Evolutionary conservation across 2,888 invertebrate genomes (phyloP).

Genomic region (Drosophila atripex): DNA sequence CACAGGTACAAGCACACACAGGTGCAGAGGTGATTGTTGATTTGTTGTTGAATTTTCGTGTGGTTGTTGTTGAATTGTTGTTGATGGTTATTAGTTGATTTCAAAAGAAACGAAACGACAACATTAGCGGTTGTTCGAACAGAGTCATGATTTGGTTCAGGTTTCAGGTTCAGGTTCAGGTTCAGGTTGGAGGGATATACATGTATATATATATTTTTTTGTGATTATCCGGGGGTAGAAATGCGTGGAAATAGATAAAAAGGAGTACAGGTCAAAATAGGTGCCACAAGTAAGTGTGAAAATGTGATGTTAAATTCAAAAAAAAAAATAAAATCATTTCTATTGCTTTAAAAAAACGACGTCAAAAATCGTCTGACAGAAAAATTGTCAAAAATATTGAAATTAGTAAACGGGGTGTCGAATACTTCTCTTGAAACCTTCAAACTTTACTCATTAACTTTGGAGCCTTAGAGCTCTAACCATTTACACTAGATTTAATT

Average conservation of each 20-base stretch:
- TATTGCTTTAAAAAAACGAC: constrained; percentile 9
- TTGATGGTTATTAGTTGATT: constrained; percentile 49
- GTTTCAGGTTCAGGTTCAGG: constrained; percentile 18
- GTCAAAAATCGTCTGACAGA: neutral
- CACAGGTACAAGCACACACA: constrained; percentile 26
- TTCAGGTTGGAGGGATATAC: constrained; percentile 1
- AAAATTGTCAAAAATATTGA: constrained; percentile 3
- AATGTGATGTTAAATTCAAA: constrained; percentile 6
- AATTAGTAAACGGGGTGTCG: constrained; percentile 14
- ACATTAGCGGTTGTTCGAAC: constrained; percentile 61
- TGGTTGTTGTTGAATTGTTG: constrained; percentile 49
- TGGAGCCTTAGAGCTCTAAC: neutral
- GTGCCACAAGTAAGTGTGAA: constrained; percentile 48
- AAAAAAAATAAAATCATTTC: constrained; percentile 7
- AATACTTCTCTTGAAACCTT: constrained; percentile 11
- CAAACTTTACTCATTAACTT: constrained; percentile 8
- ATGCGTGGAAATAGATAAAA: constrained; percentile 49
- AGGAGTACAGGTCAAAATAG: constrained; percentile 71
- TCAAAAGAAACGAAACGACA: constrained; percentile 65
- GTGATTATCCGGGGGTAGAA: constrained; percentile 32
- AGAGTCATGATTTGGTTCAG: constrained; percentile 20
- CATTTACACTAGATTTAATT: constrained; percentile 1
- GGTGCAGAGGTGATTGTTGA: constrained; percentile 45
- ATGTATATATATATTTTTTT: constrained; percentile 2
- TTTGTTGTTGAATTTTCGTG: constrained; percentile 43